Conservation (phyloP, 2,797 vertebrate species). For the Mastacembelus armatus region DNA sequence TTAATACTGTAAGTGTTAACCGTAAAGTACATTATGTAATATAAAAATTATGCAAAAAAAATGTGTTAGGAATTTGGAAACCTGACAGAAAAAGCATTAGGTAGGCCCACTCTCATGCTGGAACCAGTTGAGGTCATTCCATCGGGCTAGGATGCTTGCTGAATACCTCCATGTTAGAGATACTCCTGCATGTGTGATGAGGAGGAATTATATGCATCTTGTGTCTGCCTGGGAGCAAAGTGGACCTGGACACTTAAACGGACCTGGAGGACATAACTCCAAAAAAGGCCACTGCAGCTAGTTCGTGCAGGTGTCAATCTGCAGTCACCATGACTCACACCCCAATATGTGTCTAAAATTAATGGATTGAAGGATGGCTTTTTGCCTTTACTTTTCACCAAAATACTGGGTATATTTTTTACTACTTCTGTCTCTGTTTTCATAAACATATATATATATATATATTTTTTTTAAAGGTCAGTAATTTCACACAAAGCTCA, state of each 20-base stretch:
- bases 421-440: no score
- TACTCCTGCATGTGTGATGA: conserved; percentile 34
- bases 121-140: conserved; percentile 15
- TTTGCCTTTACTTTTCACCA: background rate
- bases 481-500: no score
- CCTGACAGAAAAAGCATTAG: no score
- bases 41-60: no score
- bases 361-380: conserved; percentile 9
- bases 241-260: conserved; percentile 16
- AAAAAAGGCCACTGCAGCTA: conserved; percentile 10
- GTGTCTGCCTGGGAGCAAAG: conserved; percentile 13
- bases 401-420: conserved; percentile 4
- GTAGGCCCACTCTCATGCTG: background rate
- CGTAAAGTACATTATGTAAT: no score
- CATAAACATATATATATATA: no score
- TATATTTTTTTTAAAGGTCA: no score
- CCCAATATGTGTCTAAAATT: conserved; percentile 22
- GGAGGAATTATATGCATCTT: conserved; percentile 36
- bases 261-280: conserved; percentile 16
- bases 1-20: no score
- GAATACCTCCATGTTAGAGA: conserved; percentile 10
- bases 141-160: conserved; percentile 36
- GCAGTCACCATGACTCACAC: conserved; percentile 5
- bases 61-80: no score
- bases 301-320: conserved; percentile 14